Conservation (phyloP, 2,888 invertebrate species). For the Apeira syringaria region DNA sequence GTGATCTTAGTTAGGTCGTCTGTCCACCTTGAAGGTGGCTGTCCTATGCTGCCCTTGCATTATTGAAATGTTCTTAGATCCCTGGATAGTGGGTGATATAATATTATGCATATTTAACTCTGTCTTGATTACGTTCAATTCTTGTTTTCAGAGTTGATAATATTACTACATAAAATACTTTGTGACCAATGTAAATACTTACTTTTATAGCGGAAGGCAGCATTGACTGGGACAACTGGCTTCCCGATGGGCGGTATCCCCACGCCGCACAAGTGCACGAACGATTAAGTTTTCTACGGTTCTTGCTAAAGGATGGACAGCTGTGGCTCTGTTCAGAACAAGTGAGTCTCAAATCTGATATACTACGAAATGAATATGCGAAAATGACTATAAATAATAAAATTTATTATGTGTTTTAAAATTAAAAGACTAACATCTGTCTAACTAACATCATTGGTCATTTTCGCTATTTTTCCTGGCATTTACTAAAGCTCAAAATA, state of each 20-base stretch:
- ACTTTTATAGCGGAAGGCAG: conserved; percentile 86
- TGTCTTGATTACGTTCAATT: too few species aligned
- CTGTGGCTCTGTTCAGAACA: conserved; percentile 98
- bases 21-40: too few species aligned
- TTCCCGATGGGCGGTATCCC: conserved; percentile 94
- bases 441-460: background rate
- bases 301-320: conserved; percentile 97
- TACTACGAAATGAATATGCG: background rate
- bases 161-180: too few species aligned
- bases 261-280: conserved; percentile 97
- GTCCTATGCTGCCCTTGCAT: too few species aligned
- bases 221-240: conserved; percentile 90
- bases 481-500: background rate
- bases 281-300: conserved; percentile 95
- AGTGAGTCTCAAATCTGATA: conserved; percentile 45
- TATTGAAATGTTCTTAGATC: too few species aligned
- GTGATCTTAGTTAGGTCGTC: too few species aligned
- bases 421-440: background rate
- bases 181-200: background rate
- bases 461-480: conserved; percentile 5
- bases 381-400: background rate
- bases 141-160: too few species aligned
- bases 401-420: background rate
- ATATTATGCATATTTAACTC: too few species aligned
- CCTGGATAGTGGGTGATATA: too few species aligned